phyloP scores from a whole-genome alignment of 92 coral and sea anemone species.

The Isaurus tuberculatus region DNA sequence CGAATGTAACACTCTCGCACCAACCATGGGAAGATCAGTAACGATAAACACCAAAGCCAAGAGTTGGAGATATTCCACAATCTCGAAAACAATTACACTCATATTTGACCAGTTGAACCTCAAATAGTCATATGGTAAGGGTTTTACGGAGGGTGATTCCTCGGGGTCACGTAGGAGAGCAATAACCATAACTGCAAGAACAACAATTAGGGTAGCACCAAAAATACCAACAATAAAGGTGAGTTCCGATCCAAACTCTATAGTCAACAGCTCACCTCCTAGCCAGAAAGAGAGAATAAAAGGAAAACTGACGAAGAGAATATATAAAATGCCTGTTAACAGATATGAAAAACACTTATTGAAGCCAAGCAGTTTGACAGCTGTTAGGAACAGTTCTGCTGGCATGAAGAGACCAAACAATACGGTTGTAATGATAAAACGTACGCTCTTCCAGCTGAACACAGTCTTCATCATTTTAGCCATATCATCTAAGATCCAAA shows the following conservation, averaged over 20 bases:
- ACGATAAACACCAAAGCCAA: conserved; percentile 87
- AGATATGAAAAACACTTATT: conserved; percentile 65
- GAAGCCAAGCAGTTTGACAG: conserved; percentile 69
- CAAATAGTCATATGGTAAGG: conserved; percentile 87
- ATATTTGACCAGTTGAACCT: conserved; percentile 97
- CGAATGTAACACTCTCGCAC: conserved; percentile 63
- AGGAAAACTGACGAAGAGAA: conserved; percentile 82
- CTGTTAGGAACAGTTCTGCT: conserved; percentile 88
- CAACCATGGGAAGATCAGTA: conserved; percentile 86
- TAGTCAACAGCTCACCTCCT: conserved; percentile 64
- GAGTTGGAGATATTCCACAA: conserved; percentile 90
- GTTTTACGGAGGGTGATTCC: conserved; percentile 63
- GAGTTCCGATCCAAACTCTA: conserved; percentile 57
- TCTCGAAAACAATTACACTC: conserved; percentile 86
- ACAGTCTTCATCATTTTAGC: conserved; percentile 60
- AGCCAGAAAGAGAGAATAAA: conserved; percentile 77
- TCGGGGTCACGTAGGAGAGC: conserved; percentile 68
- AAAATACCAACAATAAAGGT: conserved; percentile 76
- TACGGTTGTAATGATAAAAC: conserved; percentile 84
- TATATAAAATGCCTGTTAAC: conserved; percentile 67
- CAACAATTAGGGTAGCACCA: conserved; percentile 59
- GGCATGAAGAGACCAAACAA: conserved; percentile 97
- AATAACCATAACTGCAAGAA: conserved; percentile 75
- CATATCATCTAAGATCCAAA: conserved; percentile 71
- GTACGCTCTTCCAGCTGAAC: conserved; percentile 88